These are phyloP conservation scores for Ibycter americanus DNA, from an alignment of 2,797 vertebrate species.

Conservation along the genomic window DNA sequence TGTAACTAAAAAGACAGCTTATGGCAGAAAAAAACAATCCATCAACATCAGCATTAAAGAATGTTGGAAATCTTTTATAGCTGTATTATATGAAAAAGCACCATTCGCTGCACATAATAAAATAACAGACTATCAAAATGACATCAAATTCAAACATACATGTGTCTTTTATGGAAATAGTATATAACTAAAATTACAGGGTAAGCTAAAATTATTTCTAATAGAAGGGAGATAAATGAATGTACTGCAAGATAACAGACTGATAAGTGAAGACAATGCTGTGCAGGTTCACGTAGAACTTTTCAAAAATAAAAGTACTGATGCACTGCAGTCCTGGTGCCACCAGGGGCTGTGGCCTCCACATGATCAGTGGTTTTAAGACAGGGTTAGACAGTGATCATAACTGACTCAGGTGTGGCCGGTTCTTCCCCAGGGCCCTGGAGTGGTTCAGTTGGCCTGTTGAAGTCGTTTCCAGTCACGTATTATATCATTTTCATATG, in stretches of 20 bases:
- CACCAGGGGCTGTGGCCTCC: background rate
- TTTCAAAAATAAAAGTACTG: background rate
- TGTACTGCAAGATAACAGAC: background rate
- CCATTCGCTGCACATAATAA: background rate
- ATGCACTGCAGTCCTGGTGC: background rate
- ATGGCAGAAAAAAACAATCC: background rate
- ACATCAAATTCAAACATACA: background rate
- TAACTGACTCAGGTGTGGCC: rapidly evolving
- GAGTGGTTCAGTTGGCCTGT: background rate
- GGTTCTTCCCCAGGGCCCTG: background rate
- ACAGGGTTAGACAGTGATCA: background rate
- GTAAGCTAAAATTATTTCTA: background rate
- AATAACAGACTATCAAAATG: background rate
- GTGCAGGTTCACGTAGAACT: background rate
- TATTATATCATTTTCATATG: background rate
- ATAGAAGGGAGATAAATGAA: background rate
- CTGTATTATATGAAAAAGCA: background rate
- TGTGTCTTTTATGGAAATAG: background rate
- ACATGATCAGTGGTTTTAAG: background rate
- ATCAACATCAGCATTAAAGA: background rate
- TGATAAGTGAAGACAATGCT: background rate
- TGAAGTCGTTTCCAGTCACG: rapidly evolving
- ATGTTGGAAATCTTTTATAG: background rate
- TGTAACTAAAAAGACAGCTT: background rate
- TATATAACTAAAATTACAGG: background rate